phyloP scores from a whole-genome alignment of 2,797 vertebrate species.

The Merluccius polli region DNA sequence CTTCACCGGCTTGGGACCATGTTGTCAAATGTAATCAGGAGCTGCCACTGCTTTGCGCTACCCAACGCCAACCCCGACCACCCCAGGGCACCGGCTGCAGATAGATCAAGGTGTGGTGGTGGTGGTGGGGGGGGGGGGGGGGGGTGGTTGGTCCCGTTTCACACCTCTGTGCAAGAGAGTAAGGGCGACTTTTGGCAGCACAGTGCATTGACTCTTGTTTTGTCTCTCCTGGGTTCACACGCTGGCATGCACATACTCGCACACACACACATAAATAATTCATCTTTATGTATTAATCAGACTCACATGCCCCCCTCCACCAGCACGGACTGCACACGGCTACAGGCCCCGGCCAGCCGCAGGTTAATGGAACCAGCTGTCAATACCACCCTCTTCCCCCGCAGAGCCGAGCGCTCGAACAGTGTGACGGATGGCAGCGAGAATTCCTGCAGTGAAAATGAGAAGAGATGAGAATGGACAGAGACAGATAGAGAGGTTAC shows the following conservation, averaged over 20 bases:
- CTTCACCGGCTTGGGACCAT: neutral
- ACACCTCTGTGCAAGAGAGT: neutral
- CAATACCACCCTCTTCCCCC: slow-evolving; percentile 85
- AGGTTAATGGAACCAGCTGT: slow-evolving; percentile 80
- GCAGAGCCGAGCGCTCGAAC: slow-evolving; percentile 79
- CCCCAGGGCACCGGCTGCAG: neutral
- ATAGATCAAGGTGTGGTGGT: neutral
- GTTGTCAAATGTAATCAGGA: neutral
- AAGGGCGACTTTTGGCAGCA: slow-evolving; percentile 5
- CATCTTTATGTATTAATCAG: neutral
- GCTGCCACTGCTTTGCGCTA: neutral
- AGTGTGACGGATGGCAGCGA: slow-evolving; percentile 84
- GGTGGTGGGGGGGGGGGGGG: slow-evolving; percentile 2
- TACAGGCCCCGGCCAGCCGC: slow-evolving; percentile 77
- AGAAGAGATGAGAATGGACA: neutral
- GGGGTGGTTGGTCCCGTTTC: slow-evolving; percentile 8
- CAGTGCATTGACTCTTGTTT: slow-evolving; percentile 1
- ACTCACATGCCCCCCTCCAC: slow-evolving; percentile 91
- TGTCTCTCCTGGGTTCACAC: neutral
- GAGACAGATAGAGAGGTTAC: neutral
- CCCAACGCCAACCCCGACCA: neutral
- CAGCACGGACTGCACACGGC: slow-evolving; percentile 79
- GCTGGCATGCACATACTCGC: neutral
- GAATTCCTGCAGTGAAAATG: slow-evolving; percentile 76
- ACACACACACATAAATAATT: slow-evolving; percentile 9